Percentiles rank a stretch among this genome's conserved stretches.
These are phyloP conservation scores for Albula glossodonta DNA, from an alignment of 2,113 vertebrate species.

Conservation along the genomic window DNA sequence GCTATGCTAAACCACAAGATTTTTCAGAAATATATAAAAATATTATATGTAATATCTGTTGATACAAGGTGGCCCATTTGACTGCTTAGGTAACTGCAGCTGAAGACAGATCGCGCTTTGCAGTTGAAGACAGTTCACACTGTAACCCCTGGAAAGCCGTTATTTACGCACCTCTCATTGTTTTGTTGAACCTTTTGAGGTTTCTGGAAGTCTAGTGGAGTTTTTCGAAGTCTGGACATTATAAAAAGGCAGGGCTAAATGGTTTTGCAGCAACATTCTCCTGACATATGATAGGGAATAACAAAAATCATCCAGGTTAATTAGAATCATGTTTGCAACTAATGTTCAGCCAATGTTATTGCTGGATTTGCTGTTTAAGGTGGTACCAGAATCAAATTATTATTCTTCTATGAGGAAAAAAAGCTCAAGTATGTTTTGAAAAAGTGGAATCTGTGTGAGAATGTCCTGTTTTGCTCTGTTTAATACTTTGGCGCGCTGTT, in stretches of 20 bases:
- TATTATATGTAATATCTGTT: too few species aligned
- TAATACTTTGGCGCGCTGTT: neutral
- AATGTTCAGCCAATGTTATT: neutral
- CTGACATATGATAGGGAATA: neutral
- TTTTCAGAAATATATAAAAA: neutral
- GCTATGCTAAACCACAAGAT: neutral
- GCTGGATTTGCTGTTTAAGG: neutral
- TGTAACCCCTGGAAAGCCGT: neutral
- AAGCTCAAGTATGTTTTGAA: neutral
- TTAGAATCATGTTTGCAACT: neutral
- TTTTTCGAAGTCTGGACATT: neutral
- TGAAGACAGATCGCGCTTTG: too few species aligned
- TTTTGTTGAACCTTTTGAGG: neutral
- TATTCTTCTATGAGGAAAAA: neutral
- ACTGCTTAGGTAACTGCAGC: conserved; percentile 3
- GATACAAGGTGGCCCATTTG: too few species aligned
- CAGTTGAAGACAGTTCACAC: neutral
- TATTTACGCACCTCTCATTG: neutral
- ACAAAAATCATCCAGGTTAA: neutral
- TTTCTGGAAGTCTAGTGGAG: neutral
- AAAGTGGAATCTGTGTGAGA: neutral
- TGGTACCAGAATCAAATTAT: neutral
- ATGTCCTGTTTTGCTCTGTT: neutral
- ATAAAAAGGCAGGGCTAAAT: neutral
- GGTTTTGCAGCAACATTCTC: neutral